These are phyloP conservation scores for Theretra japonica DNA, from an alignment of 2,888 invertebrate genomes.

Conservation along the genomic window DNA sequence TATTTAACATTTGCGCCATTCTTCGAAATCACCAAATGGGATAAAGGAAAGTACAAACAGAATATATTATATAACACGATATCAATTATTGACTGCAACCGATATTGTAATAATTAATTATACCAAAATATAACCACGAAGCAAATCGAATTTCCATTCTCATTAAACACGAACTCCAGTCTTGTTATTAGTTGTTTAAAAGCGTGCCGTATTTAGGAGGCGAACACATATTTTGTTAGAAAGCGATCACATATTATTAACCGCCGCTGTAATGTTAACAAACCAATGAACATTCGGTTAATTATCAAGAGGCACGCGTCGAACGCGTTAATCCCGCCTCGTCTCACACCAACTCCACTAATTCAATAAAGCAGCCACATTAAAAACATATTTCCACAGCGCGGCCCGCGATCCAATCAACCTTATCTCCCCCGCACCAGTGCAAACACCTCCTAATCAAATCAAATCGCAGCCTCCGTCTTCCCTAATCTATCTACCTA, in stretches of 20 bases:
- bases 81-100: background rate
- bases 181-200: slow-evolving; percentile 7
- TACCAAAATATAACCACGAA: background rate
- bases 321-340: slow-evolving; percentile 70
- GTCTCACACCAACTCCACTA: slow-evolving; percentile 73
- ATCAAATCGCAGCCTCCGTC: slow-evolving; percentile 84
- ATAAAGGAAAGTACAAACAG: too few species aligned
- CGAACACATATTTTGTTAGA: slow-evolving; percentile 33
- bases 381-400: slow-evolving; percentile 84
- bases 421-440: slow-evolving; percentile 79
- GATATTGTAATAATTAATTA: background rate
- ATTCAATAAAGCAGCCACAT: slow-evolving; percentile 83
- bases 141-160: background rate
- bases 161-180: background rate
- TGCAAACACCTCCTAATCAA: slow-evolving; percentile 84
- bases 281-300: slow-evolving; percentile 60
- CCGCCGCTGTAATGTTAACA: slow-evolving; percentile 45
- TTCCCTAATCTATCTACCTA: slow-evolving; percentile 83
- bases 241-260: slow-evolving; percentile 42
- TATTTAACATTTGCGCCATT: too few species aligned
- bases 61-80: background rate
- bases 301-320: slow-evolving; percentile 67
- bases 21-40: too few species aligned
- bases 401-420: slow-evolving; percentile 78
- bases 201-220: background rate